Conservation (phyloP, 1,140 invertebrate species). For the Cydia splendana region DNA sequence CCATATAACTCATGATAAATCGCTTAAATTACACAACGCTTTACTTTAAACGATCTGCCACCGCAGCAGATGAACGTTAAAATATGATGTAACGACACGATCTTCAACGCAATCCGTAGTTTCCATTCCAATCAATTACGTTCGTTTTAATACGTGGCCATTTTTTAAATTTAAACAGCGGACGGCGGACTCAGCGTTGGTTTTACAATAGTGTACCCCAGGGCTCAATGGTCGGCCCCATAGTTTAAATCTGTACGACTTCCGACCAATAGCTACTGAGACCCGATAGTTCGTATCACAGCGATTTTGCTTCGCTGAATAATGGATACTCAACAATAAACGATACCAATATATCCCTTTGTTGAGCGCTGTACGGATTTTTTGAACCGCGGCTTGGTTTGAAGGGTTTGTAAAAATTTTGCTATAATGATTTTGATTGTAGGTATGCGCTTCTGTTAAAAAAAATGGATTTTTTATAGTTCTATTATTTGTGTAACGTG, state of each 20-base stretch:
- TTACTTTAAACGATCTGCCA: not conserved
- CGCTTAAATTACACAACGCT: not conserved
- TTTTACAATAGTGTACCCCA: constrained; percentile 13
- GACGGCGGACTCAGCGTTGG: constrained; percentile 22
- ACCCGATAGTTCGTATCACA: constrained; percentile 33
- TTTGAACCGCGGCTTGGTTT: not conserved
- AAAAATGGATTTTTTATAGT: no score
- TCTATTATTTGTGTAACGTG: no score
- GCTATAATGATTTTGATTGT: no score
- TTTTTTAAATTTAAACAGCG: constrained; percentile 31
- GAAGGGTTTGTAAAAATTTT: no score
- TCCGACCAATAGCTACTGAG: not conserved
- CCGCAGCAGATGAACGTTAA: not conserved
- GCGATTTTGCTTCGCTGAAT: constrained; percentile 45
- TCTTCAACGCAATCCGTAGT: constrained; percentile 2
- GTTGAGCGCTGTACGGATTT: constrained; percentile 33
- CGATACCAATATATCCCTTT: constrained; percentile 53
- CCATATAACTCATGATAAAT: not conserved
- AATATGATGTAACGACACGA: constrained; percentile 20
- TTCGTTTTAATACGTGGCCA: constrained; percentile 21
- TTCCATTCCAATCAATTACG: constrained; percentile 31
- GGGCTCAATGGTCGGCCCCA: constrained; percentile 17
- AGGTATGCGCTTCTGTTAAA: no score
- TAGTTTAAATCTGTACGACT: constrained; percentile 26
- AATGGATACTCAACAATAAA: constrained; percentile 53